Percentiles rank a stretch among this genome's conserved stretches.
These are phyloP conservation scores for Charaxes varanes DNA, from an alignment of 1,140 invertebrate genomes.

Conservation along the genomic window DNA sequence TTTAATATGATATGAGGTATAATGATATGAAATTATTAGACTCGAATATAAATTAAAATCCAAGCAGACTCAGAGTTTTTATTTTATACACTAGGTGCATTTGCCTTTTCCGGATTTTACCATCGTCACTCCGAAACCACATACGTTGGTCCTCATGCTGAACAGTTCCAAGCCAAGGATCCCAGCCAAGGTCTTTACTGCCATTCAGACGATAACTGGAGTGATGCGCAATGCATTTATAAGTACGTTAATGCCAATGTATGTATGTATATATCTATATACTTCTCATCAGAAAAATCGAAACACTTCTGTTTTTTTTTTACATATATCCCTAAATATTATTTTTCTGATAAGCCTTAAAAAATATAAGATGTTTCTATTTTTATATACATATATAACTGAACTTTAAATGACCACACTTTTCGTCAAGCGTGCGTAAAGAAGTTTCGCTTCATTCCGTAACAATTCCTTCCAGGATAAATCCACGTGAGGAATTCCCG, in stretches of 20 bases:
- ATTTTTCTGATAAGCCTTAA: neutral
- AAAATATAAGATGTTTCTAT: no score
- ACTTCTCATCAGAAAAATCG: no score
- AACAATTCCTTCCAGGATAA: conserved; percentile 36
- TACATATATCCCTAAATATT: no score
- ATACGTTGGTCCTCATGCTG: conserved; percentile 57
- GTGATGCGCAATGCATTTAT: conserved; percentile 61
- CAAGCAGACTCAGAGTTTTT: neutral
- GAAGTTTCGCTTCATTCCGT: neutral
- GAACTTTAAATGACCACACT: no score
- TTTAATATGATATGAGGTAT: no score
- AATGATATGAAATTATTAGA: no score
- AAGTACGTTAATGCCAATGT: conserved; percentile 49
- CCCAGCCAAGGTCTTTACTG: conserved; percentile 62
- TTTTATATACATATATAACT: no score
- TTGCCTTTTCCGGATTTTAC: conserved; percentile 56
- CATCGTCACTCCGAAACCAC: conserved; percentile 59
- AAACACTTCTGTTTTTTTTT: no score
- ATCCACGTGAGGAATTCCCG: conserved; percentile 59
- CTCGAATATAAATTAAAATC: no score
- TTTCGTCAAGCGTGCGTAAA: no score
- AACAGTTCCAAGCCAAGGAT: conserved; percentile 60
- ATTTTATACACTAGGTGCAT: conserved; percentile 35
- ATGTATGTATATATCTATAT: no score
- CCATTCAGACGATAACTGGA: conserved; percentile 62